Conservation (phyloP, 35 echinoderm and acorn worm species). For the Apostichopus japonicus region DNA sequence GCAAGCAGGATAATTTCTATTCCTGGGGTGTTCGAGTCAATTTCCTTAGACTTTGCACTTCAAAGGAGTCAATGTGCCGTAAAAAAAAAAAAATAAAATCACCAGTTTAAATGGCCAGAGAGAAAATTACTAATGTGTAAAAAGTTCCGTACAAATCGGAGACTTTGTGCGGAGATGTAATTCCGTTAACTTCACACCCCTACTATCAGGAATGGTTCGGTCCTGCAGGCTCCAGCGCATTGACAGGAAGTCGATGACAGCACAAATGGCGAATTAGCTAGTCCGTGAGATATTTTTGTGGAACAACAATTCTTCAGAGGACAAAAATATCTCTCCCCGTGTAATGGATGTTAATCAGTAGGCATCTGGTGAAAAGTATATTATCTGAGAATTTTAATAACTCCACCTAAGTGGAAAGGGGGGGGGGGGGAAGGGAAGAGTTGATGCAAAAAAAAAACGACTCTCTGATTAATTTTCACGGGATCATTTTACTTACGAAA, state of each 20-base stretch:
- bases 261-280: background rate
- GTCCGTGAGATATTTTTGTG: background rate
- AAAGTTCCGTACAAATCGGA: background rate
- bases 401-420: too few relatives aligned
- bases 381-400: too few relatives aligned
- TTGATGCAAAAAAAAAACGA: too few relatives aligned
- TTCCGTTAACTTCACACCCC: background rate
- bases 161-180: too few relatives aligned
- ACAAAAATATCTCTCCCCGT: background rate
- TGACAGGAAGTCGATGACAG: constrained; percentile 3
- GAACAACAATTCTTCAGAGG: background rate
- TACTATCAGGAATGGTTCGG: background rate
- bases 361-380: too few relatives aligned
- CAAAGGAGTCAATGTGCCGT: constrained; percentile 3
- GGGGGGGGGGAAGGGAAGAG: too few relatives aligned
- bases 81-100: background rate
- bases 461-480: too few relatives aligned
- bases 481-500: too few relatives aligned
- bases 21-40: background rate
- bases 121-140: constrained; percentile 10
- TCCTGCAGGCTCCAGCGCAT: constrained; percentile 3
- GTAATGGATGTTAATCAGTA: too few relatives aligned
- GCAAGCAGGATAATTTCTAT: background rate
- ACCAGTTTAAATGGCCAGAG: background rate
- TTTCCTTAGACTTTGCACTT: background rate